Evolutionary conservation across 1,140 invertebrate genomes (phyloP), one percentile per base, ranked within the genome.

Genomic region (Archegozetes longisetosus): DNA sequence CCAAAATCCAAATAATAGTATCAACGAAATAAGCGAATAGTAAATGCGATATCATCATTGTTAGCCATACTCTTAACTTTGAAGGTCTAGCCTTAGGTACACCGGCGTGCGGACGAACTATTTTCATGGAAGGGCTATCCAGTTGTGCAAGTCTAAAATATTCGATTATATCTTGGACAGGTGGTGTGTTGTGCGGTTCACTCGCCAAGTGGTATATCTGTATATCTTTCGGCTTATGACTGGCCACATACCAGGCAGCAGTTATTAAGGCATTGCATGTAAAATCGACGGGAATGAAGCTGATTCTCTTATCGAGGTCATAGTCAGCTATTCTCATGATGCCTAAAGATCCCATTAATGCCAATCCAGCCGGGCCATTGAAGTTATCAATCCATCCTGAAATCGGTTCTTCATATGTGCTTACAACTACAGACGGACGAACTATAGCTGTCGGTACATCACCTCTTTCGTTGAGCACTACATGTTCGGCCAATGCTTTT

Each of bases 311-410:
- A 28, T 82, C 70, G 53, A 76, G 76, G 58, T 80, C 80, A 51
- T 89, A 75, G 1, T 87, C 85, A 53, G 94, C 74, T 63, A 87
- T 80, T 53, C 88, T 78, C 1, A 95, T 75, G 4, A 95, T 78
- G 13, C 91, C 91, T 76, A 82, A 86, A 32, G 86, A 81, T 17
- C 86, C 88, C 23, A 90, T 91, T 79, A 94, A 86, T 3, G 94
- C 78, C 66, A 97, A 86, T 20, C 93, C 93, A 74, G 90, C 88
- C 0, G 92, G 90, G n/a, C 94, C 93, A 72, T 96, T 96, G 73
- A 91, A 89, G 32, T 91, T 94, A 64, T 86, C 85, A 6, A 91
- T 93, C 92, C 92, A 97, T 1, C 91, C 90, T 2, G 87, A 83
- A 1, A 86, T 68, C 0, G 92, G 93, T 69, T 96, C 88, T 68